Percentiles rank a stretch among this genome's conserved stretches.
Conservation (phyloP, 2,888 invertebrate genomes). For the Noctuana brunneofusca region DNA sequence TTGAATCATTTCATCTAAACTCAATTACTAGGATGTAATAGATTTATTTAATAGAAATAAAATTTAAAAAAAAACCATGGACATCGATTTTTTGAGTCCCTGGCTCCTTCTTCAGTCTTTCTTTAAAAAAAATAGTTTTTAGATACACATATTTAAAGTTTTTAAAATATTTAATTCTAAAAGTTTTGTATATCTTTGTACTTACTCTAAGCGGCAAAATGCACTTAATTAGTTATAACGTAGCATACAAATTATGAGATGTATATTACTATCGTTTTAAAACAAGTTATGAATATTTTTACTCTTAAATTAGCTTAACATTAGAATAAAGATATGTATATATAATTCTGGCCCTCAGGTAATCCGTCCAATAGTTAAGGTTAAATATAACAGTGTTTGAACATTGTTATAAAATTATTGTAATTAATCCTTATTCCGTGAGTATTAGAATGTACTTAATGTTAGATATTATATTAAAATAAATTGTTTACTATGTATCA, state of each 20-base stretch:
- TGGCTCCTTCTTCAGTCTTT: neutral
- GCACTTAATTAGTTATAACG: slow-evolving; percentile 20
- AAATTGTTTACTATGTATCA: neutral
- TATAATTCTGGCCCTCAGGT: slow-evolving; percentile 61
- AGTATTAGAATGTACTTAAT: neutral
- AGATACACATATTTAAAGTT: no score
- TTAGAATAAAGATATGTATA: slow-evolving; percentile 40
- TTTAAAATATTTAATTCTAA: neutral
- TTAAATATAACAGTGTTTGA: slow-evolving; percentile 4
- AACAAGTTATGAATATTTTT: no score
- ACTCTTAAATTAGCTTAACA: neutral
- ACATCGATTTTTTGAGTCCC: no score
- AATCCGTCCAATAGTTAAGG: slow-evolving; percentile 64
- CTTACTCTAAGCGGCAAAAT: slow-evolving; percentile 21
- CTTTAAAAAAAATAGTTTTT: no score
- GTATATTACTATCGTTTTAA: slow-evolving; percentile 8
- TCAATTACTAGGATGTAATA: no score
- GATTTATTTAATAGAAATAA: no score
- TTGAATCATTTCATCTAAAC: no score
- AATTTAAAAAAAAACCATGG: no score
- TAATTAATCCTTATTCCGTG: neutral
- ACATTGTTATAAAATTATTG: slow-evolving; percentile 12
- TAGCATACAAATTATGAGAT: slow-evolving; percentile 11
- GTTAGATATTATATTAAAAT: slow-evolving; percentile 1
- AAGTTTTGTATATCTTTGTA: neutral